Evolutionary conservation across 2,113 vertebrate species (phyloP).

Genomic region (Andinoacara biseriatus): DNA sequence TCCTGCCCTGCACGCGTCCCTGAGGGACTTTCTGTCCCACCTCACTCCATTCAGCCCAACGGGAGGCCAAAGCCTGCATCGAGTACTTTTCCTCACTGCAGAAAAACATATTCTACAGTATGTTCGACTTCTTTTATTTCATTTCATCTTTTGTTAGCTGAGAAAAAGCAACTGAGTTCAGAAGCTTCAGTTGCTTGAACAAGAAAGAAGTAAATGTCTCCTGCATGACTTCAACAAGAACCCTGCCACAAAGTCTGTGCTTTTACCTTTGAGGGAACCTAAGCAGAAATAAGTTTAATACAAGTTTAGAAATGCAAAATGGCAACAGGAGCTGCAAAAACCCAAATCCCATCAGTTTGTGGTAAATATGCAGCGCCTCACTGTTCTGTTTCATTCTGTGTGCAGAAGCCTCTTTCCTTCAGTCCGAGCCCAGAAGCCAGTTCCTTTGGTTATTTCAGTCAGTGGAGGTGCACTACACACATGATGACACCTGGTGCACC

Average conservation of each 20-base stretch:
- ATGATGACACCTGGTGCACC: slow-evolving; percentile 27
- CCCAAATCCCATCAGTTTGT: neutral
- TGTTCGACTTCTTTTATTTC: neutral
- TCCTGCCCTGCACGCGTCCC: neutral
- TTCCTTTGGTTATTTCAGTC: neutral
- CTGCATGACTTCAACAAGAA: neutral
- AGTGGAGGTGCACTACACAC: slow-evolving; percentile 4
- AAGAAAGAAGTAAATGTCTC: neutral
- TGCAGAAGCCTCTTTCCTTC: neutral
- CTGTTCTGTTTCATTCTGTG: neutral
- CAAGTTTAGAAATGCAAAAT: neutral
- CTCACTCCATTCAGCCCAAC: neutral
- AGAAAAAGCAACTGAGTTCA: no score
- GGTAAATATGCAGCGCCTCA: neutral
- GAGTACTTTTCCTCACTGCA: neutral
- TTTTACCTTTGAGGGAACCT: no score
- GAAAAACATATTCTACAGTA: neutral
- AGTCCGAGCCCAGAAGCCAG: neutral
- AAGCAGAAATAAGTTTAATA: neutral
- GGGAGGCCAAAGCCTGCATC: neutral
- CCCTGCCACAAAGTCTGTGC: neutral
- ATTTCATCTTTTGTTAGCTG: neutral
- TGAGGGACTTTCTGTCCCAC: slow-evolving; percentile 1
- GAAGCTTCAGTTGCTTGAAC: no score
- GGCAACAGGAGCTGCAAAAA: neutral